These are phyloP conservation scores for Myotis planiceps DNA, from an alignment of 2,797 vertebrate genomes.

Conservation along the genomic window DNA sequence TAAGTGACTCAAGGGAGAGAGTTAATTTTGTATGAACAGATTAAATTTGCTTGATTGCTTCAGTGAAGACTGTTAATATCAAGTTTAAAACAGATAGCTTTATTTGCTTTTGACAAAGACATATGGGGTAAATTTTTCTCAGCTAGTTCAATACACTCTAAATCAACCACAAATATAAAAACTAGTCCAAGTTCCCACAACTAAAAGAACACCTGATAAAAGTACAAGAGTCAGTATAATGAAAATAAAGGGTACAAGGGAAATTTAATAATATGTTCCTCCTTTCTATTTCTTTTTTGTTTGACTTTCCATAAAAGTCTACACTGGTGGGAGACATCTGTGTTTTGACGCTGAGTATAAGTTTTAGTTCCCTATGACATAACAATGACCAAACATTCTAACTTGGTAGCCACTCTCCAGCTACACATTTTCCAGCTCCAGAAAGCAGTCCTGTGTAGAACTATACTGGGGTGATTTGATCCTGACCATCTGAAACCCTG, in stretches of 20 bases:
- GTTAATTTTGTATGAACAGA: conserved; percentile 65
- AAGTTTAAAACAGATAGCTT: conserved; percentile 44
- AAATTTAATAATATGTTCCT: not conserved
- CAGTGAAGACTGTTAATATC: conserved; percentile 44
- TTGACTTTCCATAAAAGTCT: conserved; percentile 15
- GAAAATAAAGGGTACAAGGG: not conserved
- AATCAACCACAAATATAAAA: conserved; percentile 45
- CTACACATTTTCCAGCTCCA: not conserved
- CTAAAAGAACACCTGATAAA: conserved; percentile 1
- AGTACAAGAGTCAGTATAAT: not conserved
- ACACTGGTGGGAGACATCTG: not conserved
- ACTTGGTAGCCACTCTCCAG: not conserved
- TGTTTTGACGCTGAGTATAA: not conserved
- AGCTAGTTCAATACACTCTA: conserved; percentile 12
- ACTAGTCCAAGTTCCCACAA: not conserved
- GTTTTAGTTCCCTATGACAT: not conserved
- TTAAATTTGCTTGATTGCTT: conserved; percentile 59
- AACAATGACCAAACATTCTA: not conserved
- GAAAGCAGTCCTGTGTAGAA: not conserved
- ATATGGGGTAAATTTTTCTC: conserved; percentile 20
- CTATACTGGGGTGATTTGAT: not conserved
- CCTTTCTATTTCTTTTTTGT: not conserved
- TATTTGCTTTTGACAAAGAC: conserved; percentile 57
- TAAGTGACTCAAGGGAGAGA: conserved; percentile 51
- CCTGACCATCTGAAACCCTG: not conserved